Evolutionary conservation across 1,140 invertebrate species (phyloP), one percentile per base, ranked within the genome.

Genomic region (Thalassaphorura encarpata): DNA sequence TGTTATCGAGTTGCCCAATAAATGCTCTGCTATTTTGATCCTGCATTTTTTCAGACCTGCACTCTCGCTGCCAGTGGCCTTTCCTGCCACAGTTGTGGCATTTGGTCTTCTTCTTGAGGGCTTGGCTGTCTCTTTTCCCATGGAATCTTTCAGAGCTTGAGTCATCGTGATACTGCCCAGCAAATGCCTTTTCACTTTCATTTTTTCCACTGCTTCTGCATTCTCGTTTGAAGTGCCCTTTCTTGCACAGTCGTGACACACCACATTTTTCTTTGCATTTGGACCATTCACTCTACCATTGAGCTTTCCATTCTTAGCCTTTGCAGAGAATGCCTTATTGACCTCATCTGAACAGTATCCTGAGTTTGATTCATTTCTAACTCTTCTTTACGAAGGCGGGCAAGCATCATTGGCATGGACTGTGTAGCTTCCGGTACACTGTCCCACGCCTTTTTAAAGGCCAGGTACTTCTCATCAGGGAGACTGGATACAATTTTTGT

Each of bases 401-500:
- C 21, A 26, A 52, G 50, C 3, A 52, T 19, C 23, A 24, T 41
- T n/a, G 15, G 3, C 50, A 52, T 52, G 4, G 50, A 41, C 19
- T 52, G 50, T 3, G 29, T 18, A 3, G 11, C 11, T 15, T 19
- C 21, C 11, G 50, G 31, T 8, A 54, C 52, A 21, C 40, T 46
- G 23, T 54, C 52, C 52, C 52, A 54, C 5, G 52, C 41, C 27
- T 45, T 54, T 28, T 54, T 45, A 27, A 54, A 54, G 24, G 45
- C 45, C 45, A 47, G 11, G 18, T 54, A 19, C 23, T 43, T 18
- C 11, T 54, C 42, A 27, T 47, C 45, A 18, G 39, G 40, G 5
- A 54, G 23, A 24, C 16, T 18, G 11, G 52, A 47, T 16, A 54
- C 52, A n/a, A 54, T 27, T 24, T 54, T 54, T 8, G 52, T 26